Base-by-base conservation (phyloP, 2,888 invertebrate genomes). In the Arctia plantaginis region DNA sequence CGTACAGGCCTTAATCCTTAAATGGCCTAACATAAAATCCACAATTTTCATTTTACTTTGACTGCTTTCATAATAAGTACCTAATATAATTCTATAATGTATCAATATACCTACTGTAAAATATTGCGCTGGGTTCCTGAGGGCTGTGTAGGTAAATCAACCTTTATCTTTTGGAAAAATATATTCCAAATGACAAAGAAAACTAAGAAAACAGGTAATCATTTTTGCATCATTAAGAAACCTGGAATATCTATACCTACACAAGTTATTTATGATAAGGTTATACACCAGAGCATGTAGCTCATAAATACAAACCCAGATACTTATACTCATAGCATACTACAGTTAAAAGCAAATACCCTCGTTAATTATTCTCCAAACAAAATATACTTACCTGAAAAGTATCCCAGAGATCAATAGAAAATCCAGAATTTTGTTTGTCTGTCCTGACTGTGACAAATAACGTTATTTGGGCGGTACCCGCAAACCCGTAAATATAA, bases 381-480 rank as follows among this genome's bases (percentile, higher is more conserved):
- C 27, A 33, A 30, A 27, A 33, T 23, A 55, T 35, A 1, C 20
- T 8, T 51, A 51, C 23, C 35, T n/a, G 7, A 55, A 67, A 67
- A 35, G 33, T 6, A 33, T 35, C 18, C 59, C 33, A 59, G 59
- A 27, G 20, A 20, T 27, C 55, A 30, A 69, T 59, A 23, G 51
- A 51, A 20, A 39, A 59, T 27, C 59, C 59, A 8, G 30, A 69
- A 68, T 76, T 72, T 76, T 76, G 69, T 62, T 74, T 59, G 65
- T 71, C 72, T 62, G 69, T 76, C 27, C 27, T 62, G 62, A 62
- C 62, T 64, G 39, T 76, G 75, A 79, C 71, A 78, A 75, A 81
- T 79, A 64, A 66, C 73, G 66, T 74, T 75, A 81, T 78, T 74
- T 81, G 74, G 69, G 47, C 59, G 70, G 55, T n/a, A 23, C 20